Evolutionary conservation across 2,113 vertebrate species (phyloP).

Genomic region (Sciurus niger): DNA sequence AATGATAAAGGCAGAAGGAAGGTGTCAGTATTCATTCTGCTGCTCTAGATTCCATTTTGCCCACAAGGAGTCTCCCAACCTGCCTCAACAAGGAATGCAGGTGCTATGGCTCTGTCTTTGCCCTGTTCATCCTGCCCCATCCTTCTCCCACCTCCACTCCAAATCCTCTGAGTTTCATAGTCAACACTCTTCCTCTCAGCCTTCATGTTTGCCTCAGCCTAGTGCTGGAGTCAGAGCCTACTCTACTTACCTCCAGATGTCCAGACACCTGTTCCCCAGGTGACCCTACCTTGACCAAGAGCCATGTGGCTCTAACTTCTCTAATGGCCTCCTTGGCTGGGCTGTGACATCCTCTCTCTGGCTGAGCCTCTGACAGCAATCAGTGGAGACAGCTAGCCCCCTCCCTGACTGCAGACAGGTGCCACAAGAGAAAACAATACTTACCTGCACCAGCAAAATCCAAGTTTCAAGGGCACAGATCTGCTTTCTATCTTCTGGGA

Average conservation of each 20-base stretch:
- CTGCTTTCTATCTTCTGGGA: slow-evolving; percentile 39
- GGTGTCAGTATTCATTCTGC: accelerated
- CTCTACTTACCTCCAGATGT: background rate
- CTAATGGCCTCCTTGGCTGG: accelerated
- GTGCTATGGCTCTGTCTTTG: accelerated
- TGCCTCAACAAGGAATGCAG: background rate
- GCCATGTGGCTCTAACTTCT: accelerated
- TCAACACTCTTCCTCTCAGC: background rate
- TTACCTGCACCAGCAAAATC: background rate
- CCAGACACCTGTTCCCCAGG: background rate
- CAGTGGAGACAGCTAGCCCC: background rate
- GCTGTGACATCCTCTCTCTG: accelerated
- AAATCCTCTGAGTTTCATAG: background rate
- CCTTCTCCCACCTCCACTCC: accelerated
- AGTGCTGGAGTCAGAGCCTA: background rate
- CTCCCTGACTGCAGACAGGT: background rate
- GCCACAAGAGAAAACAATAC: background rate
- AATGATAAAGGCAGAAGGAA: background rate
- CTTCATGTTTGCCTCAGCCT: background rate
- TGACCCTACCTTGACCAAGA: too few relatives aligned
- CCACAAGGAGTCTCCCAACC: background rate
- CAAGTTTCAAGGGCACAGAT: slow-evolving; percentile 15
- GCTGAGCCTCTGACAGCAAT: accelerated
- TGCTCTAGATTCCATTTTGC: too few relatives aligned
- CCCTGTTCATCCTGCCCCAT: background rate